A percentile compares a stretch with the other conserved stretches of the same genome.
Conservation (phyloP, 2,888 invertebrate species). For the Eueremaeus valkanovi region DNA sequence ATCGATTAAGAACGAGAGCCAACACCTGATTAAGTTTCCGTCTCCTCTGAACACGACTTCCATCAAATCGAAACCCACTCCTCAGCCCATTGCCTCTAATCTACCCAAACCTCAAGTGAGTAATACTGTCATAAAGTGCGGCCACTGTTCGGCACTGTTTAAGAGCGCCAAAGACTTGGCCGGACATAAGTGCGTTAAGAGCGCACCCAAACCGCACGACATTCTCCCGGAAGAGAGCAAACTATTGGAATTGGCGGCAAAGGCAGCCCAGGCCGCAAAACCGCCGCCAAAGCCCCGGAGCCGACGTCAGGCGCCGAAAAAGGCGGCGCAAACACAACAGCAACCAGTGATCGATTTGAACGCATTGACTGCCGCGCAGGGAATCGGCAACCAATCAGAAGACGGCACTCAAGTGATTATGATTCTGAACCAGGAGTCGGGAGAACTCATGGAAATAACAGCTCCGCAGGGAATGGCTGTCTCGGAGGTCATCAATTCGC, state of each 20-base stretch:
- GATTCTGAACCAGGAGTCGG: slow-evolving; percentile 39
- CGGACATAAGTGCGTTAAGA: slow-evolving; percentile 33
- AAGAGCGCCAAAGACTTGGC: slow-evolving; percentile 32
- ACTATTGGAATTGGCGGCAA: slow-evolving; percentile 30
- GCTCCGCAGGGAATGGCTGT: slow-evolving; percentile 41
- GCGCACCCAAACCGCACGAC: not conserved
- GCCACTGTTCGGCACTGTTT: slow-evolving; percentile 58
- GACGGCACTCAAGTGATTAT: slow-evolving; percentile 40
- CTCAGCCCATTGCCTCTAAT: not conserved
- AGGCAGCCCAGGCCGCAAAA: not conserved
- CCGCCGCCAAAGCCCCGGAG: not conserved
- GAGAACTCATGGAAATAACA: slow-evolving; percentile 41
- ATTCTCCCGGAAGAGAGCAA: slow-evolving; percentile 4
- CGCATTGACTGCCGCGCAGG: slow-evolving; percentile 22
- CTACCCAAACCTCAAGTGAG: slow-evolving; percentile 8
- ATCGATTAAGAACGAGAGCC: not conserved
- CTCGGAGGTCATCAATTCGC: slow-evolving; percentile 35
- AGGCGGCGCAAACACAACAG: slow-evolving; percentile 1
- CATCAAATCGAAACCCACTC: not conserved
- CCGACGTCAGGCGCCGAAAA: slow-evolving; percentile 24
- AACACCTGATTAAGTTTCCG: not conserved
- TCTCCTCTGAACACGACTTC: slow-evolving; percentile 13
- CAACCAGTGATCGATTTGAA: slow-evolving; percentile 32
- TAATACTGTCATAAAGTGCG: slow-evolving; percentile 49
- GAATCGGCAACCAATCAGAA: slow-evolving; percentile 6